Evolutionary conservation across 2,888 invertebrate species (phyloP).

Genomic region (Phasia obesa): DNA sequence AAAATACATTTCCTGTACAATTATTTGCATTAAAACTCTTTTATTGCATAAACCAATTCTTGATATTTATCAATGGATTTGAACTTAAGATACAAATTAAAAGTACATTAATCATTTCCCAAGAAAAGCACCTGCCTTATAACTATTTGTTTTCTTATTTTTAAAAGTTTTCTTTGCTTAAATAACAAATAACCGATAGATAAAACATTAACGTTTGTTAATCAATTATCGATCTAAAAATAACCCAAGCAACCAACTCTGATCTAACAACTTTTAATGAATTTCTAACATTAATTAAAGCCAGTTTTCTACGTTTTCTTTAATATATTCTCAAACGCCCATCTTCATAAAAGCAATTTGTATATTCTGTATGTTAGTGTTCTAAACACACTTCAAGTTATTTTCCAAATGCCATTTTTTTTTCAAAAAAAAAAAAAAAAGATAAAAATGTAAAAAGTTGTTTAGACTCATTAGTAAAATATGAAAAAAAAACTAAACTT

Average conservation of each 20-base stretch:
- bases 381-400: constrained; percentile 15
- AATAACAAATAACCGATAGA: constrained; percentile 41
- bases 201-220: constrained; percentile 61
- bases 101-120: constrained; percentile 38
- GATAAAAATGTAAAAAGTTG: background rate
- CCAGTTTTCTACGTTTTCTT: constrained; percentile 24
- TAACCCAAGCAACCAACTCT: constrained; percentile 16
- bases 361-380: background rate
- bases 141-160: background rate
- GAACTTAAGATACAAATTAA: constrained; percentile 38
- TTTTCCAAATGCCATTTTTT: constrained; percentile 8
- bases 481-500: constrained; percentile 29
- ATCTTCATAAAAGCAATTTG: constrained; percentile 11
- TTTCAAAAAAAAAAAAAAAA: constrained; percentile 6
- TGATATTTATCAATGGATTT: constrained; percentile 31
- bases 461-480: constrained; percentile 59
- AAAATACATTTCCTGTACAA: constrained; percentile 20
- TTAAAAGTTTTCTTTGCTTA: background rate
- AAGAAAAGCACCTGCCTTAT: constrained; percentile 36
- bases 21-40: background rate
- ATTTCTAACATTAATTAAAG: constrained; percentile 58
- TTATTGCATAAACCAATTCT: constrained; percentile 1
- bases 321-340: constrained; percentile 5
- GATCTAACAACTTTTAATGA: constrained; percentile 45
- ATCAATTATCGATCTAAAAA: constrained; percentile 62